These are phyloP conservation scores for Orientallactaga sibirica DNA, from an alignment of 2,797 vertebrate genomes.

Conservation along the genomic window DNA sequence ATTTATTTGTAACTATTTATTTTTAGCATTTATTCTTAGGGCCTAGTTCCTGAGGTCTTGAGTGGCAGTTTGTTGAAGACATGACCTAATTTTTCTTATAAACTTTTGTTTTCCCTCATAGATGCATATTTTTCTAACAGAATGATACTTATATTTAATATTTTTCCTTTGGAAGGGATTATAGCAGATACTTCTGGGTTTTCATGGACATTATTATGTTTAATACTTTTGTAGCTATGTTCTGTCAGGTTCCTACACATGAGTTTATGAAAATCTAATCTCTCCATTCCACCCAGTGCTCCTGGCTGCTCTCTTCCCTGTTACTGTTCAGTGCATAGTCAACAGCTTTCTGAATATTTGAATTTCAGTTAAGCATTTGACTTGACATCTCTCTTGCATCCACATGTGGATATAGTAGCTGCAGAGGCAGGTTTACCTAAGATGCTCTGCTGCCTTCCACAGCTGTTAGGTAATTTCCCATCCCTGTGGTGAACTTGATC, in stretches of 20 bases:
- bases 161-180: slow-evolving; percentile 45
- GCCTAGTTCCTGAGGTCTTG: background rate
- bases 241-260: background rate
- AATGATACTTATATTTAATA: background rate
- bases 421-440: background rate
- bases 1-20: no score
- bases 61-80: slow-evolving; percentile 8
- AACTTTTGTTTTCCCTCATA: slow-evolving; percentile 6
- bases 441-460: accelerated
- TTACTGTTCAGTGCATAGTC: background rate
- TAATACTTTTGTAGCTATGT: slow-evolving; percentile 3
- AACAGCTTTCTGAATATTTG: background rate
- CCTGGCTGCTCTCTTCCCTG: background rate
- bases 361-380: background rate
- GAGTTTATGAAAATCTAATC: background rate
- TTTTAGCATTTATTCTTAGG: background rate
- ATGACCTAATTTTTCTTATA: slow-evolving; percentile 17
- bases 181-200: background rate
- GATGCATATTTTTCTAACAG: slow-evolving; percentile 21
- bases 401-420: background rate
- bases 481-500: background rate
- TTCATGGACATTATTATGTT: background rate
- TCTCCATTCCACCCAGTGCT: background rate
- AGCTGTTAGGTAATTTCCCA: background rate
- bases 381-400: slow-evolving; percentile 27